These are phyloP conservation scores for Leucophenga montana DNA, from an alignment of 2,888 invertebrate genomes.

Conservation along the genomic window DNA sequence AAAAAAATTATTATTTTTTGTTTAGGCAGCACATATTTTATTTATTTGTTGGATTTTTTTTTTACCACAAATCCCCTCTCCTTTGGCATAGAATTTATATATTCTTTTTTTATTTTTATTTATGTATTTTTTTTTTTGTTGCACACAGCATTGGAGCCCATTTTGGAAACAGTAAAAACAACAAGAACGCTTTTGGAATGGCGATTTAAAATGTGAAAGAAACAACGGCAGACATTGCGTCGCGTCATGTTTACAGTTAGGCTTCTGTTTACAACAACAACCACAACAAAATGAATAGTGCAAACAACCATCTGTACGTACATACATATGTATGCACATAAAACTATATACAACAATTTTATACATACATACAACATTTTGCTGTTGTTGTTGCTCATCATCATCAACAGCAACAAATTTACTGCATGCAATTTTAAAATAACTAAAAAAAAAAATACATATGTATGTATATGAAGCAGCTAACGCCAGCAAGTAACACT, in stretches of 20 bases:
- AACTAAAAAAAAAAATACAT: constrained; percentile 29
- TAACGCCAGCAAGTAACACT: neutral
- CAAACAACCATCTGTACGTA: constrained; percentile 44
- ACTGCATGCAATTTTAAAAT: constrained; percentile 1
- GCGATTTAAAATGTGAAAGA: neutral
- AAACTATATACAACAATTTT: no score
- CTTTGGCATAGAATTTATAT: no score
- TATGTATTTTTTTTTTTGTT: neutral
- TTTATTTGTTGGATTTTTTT: no score
- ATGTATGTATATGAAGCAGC: no score
- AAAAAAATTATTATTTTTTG: no score
- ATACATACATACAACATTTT: neutral
- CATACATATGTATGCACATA: no score
- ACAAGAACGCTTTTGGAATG: neutral
- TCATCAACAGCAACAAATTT: neutral
- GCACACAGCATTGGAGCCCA: neutral
- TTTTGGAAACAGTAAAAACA: no score
- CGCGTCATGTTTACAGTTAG: constrained; percentile 63
- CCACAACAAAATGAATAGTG: constrained; percentile 35
- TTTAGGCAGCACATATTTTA: no score
- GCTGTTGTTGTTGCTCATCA: neutral
- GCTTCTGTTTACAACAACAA: neutral
- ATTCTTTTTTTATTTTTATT: no score
- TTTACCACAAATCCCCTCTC: no score
- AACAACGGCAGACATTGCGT: constrained; percentile 52